Evolutionary conservation across 2,888 invertebrate genomes (phyloP), one percentile per base, ranked within the genome.

Genomic region (Hanleya hanleyi): DNA sequence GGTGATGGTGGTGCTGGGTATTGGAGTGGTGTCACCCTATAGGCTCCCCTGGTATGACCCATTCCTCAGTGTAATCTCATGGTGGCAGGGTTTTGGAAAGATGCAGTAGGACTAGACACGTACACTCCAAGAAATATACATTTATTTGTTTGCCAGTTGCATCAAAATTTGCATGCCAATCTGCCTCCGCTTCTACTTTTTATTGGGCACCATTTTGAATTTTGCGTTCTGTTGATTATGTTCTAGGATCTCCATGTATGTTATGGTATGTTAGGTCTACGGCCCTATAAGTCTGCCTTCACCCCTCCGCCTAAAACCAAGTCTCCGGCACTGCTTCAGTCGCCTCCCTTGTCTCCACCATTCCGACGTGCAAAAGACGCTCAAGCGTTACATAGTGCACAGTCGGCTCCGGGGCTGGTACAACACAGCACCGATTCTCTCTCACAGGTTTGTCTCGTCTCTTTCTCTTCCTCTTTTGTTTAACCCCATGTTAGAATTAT

Each of bases 281-380:
- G 66, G 47, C 37, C 41, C 47, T 67, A 77, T 73, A 79, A 79
- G 69, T 85, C 84, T 12, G 84, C 85, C 38, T 84, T 84, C 70
- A 83, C 85, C 41, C 83, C 85, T 51, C 83, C 83, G 49, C 83
- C 81, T 36, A 81, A 82, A 62, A 64, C 22, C 64, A 64, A 29
- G 64, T 64, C 64, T 22, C 64, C 75, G 36, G 68, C 75, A 32
- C 70, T 18, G 12, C 12, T 15, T 41, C 47, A n/a, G 47, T 35
- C 37, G 18, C 37, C 75, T 22, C 69, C 75, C 47, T 64, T 71
- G n/a, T 71, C 67, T 61, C 67, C 71, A 47, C 77, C 77, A 35
- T 50, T 71, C 26, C 35, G 64, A 18, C 64, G 64, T 57, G 57
- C 57, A 29, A 57, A 57, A 22, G 29, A 57, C 57, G 22, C 57